Base-by-base conservation (phyloP, 1,140 invertebrate species). In the Megalonaias nervosa region DNA sequence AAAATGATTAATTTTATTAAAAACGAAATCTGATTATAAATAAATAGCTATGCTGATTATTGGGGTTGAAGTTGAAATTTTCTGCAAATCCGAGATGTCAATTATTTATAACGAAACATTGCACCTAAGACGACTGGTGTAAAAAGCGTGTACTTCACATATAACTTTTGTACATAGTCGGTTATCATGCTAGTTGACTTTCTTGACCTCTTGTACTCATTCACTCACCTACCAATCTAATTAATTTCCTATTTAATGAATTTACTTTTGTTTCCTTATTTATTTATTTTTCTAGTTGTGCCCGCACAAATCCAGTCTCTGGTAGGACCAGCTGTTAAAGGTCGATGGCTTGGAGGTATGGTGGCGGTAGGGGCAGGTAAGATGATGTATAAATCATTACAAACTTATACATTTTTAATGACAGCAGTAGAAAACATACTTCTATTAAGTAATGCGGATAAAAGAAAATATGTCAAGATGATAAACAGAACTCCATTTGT, bases 361-460 rank as follows among this genome's bases (percentile, higher is more conserved):
- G 84, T 90, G 17, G 89, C 88, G 16, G 83, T 71, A 12, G 88
- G 89, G 3, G 87, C 89, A 81, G 86, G 89, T 89, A 83, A 58
- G 71, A 69, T 16, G 17, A 31, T 58, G 26, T 67, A 38, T 17
- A 23, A 6, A 48, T 48, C 0, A 9, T 9, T 11, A 11, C 38
- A 48, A 48, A 48, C 11, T 9, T 48, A 48, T 6, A 11, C 38
- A 9, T 48, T 48, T 31, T 48, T 48, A 48, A 6, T 6, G 6
- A 48, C 38, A 48, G 38, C 38, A 48, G 11, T 48, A 48, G 38
- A 6, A 48, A 48, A 48, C 11, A 48, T 11, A 9, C 6, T 48
- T 48, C 6, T 4, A 48, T 5, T 38, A 38, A 38, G 1, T 38
- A 38, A 38, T 38, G 38, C 38, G 0, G 38, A 38, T 38, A 38